A percentile compares a stretch with the other conserved stretches of the same genome.
Conservation (phyloP, 2,113 vertebrate genomes). For the Chionodraco myersi region DNA sequence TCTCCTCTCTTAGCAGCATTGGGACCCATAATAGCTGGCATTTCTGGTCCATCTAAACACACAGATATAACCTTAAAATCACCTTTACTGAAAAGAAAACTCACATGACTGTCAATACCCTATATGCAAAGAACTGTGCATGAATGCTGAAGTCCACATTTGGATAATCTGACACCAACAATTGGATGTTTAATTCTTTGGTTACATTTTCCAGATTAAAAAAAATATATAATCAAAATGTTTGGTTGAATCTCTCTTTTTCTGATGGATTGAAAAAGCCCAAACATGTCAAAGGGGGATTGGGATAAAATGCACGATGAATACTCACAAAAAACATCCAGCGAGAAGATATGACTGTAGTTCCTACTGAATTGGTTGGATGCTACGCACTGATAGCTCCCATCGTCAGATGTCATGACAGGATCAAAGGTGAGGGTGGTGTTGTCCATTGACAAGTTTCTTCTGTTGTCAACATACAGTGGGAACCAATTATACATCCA, state of each 20-base stretch:
- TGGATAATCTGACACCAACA: background rate
- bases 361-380: slow-evolving; percentile 46
- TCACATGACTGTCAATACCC: no score
- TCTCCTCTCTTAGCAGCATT: background rate
- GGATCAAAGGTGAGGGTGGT: slow-evolving; percentile 55
- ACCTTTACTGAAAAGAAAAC: background rate
- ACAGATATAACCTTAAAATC: background rate
- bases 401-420: slow-evolving; percentile 44
- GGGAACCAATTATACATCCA: slow-evolving; percentile 28
- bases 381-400: slow-evolving; percentile 43
- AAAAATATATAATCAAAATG: background rate
- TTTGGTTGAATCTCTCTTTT: background rate
- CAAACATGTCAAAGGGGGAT: background rate
- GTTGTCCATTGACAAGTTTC: slow-evolving; percentile 41
- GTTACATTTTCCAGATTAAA: background rate
- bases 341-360: slow-evolving; percentile 19
- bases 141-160: background rate
- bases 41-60: slow-evolving; percentile 71
- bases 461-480: slow-evolving; percentile 17
- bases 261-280: background rate
- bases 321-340: slow-evolving; percentile 56
- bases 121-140: background rate
- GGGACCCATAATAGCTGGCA: slow-evolving; percentile 43
- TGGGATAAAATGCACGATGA: background rate
- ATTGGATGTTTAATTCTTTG: background rate